These are phyloP conservation scores for Colinus virginianus DNA, from an alignment of 2,113 vertebrate genomes.

Conservation along the genomic window DNA sequence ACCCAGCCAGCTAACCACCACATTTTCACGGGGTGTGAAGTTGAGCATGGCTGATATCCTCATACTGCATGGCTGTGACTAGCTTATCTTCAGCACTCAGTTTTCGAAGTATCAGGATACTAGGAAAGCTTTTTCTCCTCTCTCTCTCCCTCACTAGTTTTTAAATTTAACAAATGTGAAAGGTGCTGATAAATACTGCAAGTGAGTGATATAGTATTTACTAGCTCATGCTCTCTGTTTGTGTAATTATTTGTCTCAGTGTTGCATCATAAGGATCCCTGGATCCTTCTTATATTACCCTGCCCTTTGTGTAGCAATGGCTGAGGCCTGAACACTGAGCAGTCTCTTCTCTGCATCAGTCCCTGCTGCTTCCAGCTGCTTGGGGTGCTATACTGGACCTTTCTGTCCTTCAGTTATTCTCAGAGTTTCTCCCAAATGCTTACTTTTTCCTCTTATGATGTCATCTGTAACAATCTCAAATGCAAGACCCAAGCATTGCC, in stretches of 20 bases:
- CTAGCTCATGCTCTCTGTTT: not conserved
- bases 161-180: slow-evolving; percentile 51
- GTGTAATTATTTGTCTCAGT: not conserved
- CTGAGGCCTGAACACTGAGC: not conserved
- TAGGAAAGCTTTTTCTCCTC: not conserved
- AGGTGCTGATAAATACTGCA: slow-evolving; percentile 56
- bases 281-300: not conserved
- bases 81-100: slow-evolving; percentile 46
- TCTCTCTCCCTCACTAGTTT: slow-evolving; percentile 1
- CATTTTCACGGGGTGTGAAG: not conserved
- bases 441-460: not conserved
- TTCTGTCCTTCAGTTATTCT: not conserved
- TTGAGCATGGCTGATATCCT: not conserved
- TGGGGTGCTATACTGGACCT: not conserved
- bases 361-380: not conserved
- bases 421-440: not conserved
- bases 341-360: not conserved
- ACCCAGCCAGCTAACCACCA: not conserved
- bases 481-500: not conserved
- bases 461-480: not conserved
- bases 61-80: slow-evolving; percentile 1
- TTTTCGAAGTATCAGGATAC: slow-evolving; percentile 43
- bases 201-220: slow-evolving; percentile 39
- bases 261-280: not conserved
- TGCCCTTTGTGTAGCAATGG: not conserved